Evolutionary conservation across 2,113 vertebrate species (phyloP).

Genomic region (Spizaetus ornatus): DNA sequence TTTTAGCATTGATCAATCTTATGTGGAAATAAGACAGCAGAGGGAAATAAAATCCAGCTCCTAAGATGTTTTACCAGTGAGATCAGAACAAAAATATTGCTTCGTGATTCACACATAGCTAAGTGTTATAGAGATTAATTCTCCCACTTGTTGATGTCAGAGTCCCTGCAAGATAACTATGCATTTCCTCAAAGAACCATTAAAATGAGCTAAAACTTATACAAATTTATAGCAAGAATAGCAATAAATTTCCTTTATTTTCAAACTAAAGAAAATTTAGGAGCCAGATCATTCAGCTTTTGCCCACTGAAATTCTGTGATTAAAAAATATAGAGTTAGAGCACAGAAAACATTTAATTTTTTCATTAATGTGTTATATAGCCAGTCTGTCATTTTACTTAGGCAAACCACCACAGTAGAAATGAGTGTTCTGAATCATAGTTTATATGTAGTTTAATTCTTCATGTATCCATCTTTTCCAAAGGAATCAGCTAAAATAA

Average conservation of each 20-base stretch:
- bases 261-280: neutral
- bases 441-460: neutral
- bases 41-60: constrained; percentile 2
- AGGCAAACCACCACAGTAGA: neutral
- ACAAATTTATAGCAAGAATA: neutral
- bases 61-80: neutral
- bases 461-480: neutral
- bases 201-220: neutral
- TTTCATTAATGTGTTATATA: neutral
- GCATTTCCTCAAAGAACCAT: neutral
- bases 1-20: neutral
- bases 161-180: neutral
- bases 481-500: neutral
- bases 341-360: neutral
- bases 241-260: neutral
- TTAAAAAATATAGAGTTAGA: neutral
- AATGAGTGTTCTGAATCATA: neutral
- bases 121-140: neutral
- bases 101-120: neutral
- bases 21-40: neutral
- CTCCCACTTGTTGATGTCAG: neutral
- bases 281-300: neutral
- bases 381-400: neutral
- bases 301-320: neutral
- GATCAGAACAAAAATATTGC: neutral